Base-by-base conservation (phyloP, 2,113 vertebrate species). In the Lepus timidus region DNA sequence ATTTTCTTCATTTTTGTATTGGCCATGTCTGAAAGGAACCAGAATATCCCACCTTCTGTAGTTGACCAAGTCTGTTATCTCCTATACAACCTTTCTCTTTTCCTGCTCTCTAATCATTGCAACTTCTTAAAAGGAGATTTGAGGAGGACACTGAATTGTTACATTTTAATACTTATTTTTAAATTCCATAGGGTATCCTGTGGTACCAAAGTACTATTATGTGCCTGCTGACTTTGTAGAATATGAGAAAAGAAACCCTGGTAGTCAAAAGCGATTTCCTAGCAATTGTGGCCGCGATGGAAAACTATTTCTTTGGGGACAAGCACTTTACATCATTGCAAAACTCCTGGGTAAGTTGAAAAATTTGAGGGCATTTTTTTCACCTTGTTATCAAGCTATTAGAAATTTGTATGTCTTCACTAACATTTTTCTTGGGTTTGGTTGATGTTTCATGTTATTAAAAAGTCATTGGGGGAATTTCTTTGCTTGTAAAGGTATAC, bases 181-280 rank as follows among this genome's bases (percentile, higher is more conserved):
- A 78, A 92, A 93, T 10, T 96, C 88, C 2, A 0, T 88, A 99
- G 99, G 99, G 4, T 98, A 99, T 79, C 99, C 99, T 14, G 98
- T 99, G 14, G 98, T 99, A 64, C 99, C 99, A 31, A 99, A 99
- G 97, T 99, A 99, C 97, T 99, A 99, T 97, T 98, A 99, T 4
- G 99, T 99, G 71, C 99, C 99, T 0, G 99, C 99, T 55, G 99
- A 99, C 97, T 99, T 99, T 95, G 99, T 99, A 96, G 99, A 99
- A 94, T 96, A 97, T 27, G 99, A 99, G 76, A 99, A 99, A 97
- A 99, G 89, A 97, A 99, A 98, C 86, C 99, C 99, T 2, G 99
- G 99, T 84, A 99, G 99, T 97, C 99, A 99, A 98, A 98, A 99
- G 96, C 99, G 99, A 71, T 99, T 99, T 98, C 99, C 99, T 31